Evolutionary conservation across 2,888 invertebrate species (phyloP).

Genomic region (Sisyra terminalis): DNA sequence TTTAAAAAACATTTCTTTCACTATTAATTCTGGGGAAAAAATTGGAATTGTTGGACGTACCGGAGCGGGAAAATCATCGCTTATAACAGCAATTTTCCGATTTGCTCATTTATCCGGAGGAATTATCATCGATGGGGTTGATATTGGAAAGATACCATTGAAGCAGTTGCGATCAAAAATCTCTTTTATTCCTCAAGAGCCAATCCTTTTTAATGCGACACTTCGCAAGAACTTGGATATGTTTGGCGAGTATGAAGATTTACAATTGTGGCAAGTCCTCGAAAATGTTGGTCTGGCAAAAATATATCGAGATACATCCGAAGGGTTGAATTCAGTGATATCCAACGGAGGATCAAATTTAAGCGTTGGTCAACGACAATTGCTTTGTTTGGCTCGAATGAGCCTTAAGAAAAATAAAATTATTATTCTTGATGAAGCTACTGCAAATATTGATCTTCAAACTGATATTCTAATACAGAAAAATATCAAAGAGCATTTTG

Average conservation of each 20-base stretch:
- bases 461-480: conserved; percentile 73
- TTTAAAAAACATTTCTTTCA: conserved; percentile 35
- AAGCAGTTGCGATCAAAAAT: conserved; percentile 34
- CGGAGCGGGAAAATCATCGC: conserved; percentile 68
- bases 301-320: conserved; percentile 26
- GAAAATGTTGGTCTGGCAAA: conserved; percentile 40
- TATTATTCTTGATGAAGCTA: conserved; percentile 84
- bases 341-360: conserved; percentile 69
- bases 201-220: conserved; percentile 50
- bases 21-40: conserved; percentile 35
- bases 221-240: conserved; percentile 60
- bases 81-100: conserved; percentile 63
- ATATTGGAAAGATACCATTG: conserved; percentile 36
- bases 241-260: conserved; percentile 50
- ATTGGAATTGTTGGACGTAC: conserved; percentile 71
- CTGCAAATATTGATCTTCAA: conserved; percentile 83
- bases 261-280: conserved; percentile 49
- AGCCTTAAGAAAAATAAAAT: conserved; percentile 70
- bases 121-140: conserved; percentile 54
- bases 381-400: conserved; percentile 79
- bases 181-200: conserved; percentile 40
- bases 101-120: conserved; percentile 52
- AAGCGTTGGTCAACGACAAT: conserved; percentile 79
- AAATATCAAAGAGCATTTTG: conserved; percentile 64
- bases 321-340: conserved; percentile 48